These are phyloP conservation scores for Darevskia mixta DNA, from an alignment of 2,797 vertebrate species.

Conservation along the genomic window DNA sequence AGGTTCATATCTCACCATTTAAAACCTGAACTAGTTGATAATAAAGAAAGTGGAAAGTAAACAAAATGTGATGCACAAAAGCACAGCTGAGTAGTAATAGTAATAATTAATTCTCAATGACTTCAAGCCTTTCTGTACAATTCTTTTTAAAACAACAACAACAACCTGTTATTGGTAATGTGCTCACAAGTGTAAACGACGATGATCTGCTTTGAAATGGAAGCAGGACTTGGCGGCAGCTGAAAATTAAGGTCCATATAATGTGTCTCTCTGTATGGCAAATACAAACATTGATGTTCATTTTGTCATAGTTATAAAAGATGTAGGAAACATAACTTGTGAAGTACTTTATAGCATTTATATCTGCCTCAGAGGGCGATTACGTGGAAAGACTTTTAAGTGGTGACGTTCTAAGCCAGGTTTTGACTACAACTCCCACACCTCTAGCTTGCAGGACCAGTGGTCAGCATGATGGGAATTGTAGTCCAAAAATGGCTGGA, in stretches of 20 bases:
- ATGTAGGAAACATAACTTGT: not conserved
- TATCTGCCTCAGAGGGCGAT: not conserved
- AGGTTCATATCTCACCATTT: not conserved
- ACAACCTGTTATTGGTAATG: not conserved
- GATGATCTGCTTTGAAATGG: not conserved
- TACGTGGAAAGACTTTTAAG: not conserved
- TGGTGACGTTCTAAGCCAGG: not conserved
- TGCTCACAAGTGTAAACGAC: not conserved
- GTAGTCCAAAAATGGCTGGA: too few species aligned
- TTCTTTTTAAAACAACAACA: not conserved
- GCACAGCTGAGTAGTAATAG: not conserved
- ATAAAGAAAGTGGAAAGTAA: not conserved
- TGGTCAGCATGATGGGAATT: too few species aligned
- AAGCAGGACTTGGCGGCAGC: not conserved
- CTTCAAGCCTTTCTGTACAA: not conserved
- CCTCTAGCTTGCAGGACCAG: too few species aligned
- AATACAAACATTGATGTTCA: not conserved
- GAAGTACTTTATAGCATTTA: not conserved
- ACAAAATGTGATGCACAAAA: not conserved
- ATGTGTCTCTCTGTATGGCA: too few species aligned
- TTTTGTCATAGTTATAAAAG: not conserved
- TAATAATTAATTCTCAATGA: not conserved
- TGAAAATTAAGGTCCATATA: not conserved
- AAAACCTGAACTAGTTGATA: not conserved
- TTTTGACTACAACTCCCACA: too few species aligned